Percentiles rank a stretch among this genome's conserved stretches.
Evolutionary conservation across 2,113 vertebrate genomes (phyloP).

Genomic region (Columba janthina): DNA sequence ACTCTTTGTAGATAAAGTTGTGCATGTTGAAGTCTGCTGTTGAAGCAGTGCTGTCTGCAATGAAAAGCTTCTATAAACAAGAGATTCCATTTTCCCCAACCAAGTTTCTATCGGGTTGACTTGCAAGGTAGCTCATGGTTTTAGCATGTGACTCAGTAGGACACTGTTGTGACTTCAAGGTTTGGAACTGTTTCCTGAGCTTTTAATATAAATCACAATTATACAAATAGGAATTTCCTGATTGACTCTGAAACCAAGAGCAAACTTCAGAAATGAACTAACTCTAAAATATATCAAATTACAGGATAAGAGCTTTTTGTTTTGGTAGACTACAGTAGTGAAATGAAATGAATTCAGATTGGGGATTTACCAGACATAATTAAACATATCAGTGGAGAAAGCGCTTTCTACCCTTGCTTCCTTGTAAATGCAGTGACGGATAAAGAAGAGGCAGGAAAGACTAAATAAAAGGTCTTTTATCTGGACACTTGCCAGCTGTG

Average conservation of each 20-base stretch:
- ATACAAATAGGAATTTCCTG: neutral
- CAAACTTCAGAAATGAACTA: neutral
- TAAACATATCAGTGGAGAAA: neutral
- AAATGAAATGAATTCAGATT: neutral
- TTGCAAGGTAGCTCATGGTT: neutral
- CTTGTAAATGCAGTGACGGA: neutral
- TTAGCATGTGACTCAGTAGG: neutral
- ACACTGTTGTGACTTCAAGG: rapidly evolving
- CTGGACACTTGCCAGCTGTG: neutral
- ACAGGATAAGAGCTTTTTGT: rapidly evolving
- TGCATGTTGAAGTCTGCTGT: neutral
- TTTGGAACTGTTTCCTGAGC: neutral
- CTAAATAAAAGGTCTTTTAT: neutral
- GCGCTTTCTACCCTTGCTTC: neutral
- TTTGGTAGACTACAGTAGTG: neutral
- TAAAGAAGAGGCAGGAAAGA: neutral
- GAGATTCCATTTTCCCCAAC: neutral
- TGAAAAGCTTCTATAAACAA: neutral
- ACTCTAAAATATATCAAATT: neutral
- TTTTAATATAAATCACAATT: neutral
- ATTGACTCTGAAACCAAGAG: neutral
- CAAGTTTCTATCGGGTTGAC: neutral
- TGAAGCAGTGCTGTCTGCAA: neutral
- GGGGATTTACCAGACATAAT: neutral
- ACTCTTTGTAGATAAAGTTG: neutral